Evolutionary conservation across 2,113 vertebrate genomes (phyloP).

Genomic region (Otolemur garnettii): DNA sequence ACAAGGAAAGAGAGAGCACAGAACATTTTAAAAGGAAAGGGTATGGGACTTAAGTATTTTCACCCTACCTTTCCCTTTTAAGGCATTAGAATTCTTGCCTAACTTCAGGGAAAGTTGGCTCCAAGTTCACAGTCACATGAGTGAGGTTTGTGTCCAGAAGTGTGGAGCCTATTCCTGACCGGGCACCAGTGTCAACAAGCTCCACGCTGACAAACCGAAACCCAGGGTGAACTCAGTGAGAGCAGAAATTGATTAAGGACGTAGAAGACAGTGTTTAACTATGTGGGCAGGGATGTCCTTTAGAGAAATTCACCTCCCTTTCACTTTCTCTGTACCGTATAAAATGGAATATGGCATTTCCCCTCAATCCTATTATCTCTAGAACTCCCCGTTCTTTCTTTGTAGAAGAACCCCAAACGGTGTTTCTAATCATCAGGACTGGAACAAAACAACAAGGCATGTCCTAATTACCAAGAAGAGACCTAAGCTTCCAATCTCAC

Average conservation of each 20-base stretch:
- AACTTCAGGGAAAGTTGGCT: background rate
- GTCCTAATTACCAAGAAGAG: conserved; percentile 21
- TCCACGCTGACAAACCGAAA: background rate
- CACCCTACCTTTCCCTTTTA: conserved; percentile 42
- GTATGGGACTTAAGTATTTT: conserved; percentile 36
- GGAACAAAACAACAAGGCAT: conserved; percentile 19
- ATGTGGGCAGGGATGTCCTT: background rate
- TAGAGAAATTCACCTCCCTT: conserved; percentile 28
- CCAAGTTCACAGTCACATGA: background rate
- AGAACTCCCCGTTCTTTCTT: background rate
- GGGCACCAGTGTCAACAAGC: background rate
- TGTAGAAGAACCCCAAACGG: conserved; percentile 32
- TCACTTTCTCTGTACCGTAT: background rate
- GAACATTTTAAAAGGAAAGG: background rate
- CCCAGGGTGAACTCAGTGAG: background rate
- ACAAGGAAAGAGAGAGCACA: background rate
- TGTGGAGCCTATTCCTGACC: background rate
- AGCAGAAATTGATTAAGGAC: background rate
- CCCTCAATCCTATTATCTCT: background rate
- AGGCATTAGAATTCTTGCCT: background rate
- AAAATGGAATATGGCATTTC: background rate
- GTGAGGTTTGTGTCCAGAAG: background rate
- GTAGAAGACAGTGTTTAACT: background rate
- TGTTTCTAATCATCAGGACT: conserved; percentile 28
- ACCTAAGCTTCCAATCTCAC: background rate